Evolutionary conservation across 2,888 invertebrate species (phyloP), one percentile per base, ranked within the genome.

Genomic region (Brassicogethes aeneus): DNA sequence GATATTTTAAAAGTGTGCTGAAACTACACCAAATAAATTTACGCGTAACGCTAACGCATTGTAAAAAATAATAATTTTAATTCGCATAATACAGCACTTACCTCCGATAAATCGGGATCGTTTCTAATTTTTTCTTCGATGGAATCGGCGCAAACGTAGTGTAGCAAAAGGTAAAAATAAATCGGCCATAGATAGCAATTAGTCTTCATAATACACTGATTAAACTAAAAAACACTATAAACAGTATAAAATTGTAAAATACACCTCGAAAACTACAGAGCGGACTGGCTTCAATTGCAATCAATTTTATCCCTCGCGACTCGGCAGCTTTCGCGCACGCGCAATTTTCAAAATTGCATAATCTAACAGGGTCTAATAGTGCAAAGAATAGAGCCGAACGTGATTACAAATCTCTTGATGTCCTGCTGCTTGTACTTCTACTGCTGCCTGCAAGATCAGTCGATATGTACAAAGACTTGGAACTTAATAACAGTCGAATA

Each of bases 21-120:
- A n/a, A n/a, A n/a, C n/a, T n/a, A n/a, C n/a, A n/a, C n/a, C n/a
- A n/a, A n/a, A n/a, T n/a, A n/a, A n/a, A n/a, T n/a, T n/a, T n/a
- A n/a, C n/a, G n/a, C n/a, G n/a, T n/a, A n/a, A n/a, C n/a, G n/a
- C n/a, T n/a, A n/a, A n/a, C n/a, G n/a, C n/a, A n/a, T n/a, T n/a
- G n/a, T n/a, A n/a, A n/a, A n/a, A n/a, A n/a, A n/a, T n/a, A n/a
- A n/a, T n/a, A n/a, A n/a, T n/a, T n/a, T n/a, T n/a, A n/a, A n/a
- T n/a, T n/a, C n/a, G n/a, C n/a, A n/a, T n/a, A n/a, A n/a, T n/a
- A n/a, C n/a, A n/a, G 5, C 23, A 32, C 37, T 68, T 74, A 80
- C 80, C 80, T 80, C 76, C 47, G 80, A 79, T 50, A 81, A 70
- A 62, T 81, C 80, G 43, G 75, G 63, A 66, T 80, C 80, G 62